Conservation (phyloP, 2,113 vertebrate genomes). For the Tachysurus fulvidraco region DNA sequence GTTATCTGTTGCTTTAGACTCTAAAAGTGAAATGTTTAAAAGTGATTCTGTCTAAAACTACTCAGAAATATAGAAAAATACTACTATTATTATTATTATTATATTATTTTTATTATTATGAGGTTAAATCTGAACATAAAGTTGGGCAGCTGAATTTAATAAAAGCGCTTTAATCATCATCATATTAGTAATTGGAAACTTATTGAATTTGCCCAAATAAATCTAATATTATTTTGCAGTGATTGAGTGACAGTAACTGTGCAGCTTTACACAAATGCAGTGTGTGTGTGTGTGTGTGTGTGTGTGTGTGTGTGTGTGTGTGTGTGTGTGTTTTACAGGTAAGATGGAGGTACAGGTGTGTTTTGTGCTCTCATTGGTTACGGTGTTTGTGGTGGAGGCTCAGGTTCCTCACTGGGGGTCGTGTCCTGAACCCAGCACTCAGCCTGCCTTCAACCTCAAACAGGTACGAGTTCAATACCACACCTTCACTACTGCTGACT, state of each 20-base stretch:
- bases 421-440: conserved; percentile 80
- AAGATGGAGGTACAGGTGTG: conserved; percentile 59
- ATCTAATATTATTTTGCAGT: too few relatives aligned
- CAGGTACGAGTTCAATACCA: conserved; percentile 71
- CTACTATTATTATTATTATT: conserved; percentile 6
- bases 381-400: conserved; percentile 62
- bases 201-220: neutral
- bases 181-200: neutral
- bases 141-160: neutral
- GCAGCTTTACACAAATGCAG: too few relatives aligned
- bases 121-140: neutral
- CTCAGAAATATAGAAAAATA: neutral
- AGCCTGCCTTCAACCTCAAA: conserved; percentile 77
- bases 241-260: too few relatives aligned
- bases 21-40: neutral
- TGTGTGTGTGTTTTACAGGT: neutral
- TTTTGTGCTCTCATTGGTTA: conserved; percentile 47
- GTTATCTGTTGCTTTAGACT: neutral
- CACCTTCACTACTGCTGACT: neutral
- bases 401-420: conserved; percentile 83
- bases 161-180: neutral
- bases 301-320: neutral
- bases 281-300: neutral
- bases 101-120: neutral
- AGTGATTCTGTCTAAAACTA: neutral